Evolutionary conservation across 2,888 invertebrate genomes (phyloP).

Genomic region (Plutella xylostella): DNA sequence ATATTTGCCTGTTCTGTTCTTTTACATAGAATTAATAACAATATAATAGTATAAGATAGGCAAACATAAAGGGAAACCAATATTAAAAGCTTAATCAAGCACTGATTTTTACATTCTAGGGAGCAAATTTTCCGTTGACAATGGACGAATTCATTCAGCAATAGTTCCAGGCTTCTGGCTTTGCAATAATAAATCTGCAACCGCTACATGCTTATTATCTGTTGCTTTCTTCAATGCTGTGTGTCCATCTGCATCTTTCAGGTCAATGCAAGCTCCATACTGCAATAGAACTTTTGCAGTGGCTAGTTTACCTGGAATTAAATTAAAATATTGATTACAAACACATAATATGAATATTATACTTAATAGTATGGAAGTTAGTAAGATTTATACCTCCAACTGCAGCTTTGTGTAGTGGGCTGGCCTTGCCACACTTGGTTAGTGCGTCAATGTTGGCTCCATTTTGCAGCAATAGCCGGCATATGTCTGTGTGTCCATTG

Average conservation of each 20-base stretch:
- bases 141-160: no score
- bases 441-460: slow-evolving; percentile 80
- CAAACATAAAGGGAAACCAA: no score
- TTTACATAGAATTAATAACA: no score
- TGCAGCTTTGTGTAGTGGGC: slow-evolving; percentile 86
- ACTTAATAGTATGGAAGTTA: neutral
- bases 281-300: slow-evolving; percentile 76
- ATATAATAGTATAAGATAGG: no score
- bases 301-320: slow-evolving; percentile 65
- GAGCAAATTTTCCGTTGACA: no score
- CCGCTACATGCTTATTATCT: slow-evolving; percentile 58
- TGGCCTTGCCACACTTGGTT: slow-evolving; percentile 82
- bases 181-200: no score
- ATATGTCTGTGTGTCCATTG: slow-evolving; percentile 79
- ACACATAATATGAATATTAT: neutral
- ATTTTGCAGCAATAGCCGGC: slow-evolving; percentile 74
- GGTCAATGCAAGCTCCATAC: slow-evolving; percentile 71
- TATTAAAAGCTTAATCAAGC: no score
- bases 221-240: slow-evolving; percentile 84
- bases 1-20: no score
- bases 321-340: neutral
- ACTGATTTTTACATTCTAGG: no score
- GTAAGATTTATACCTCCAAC: slow-evolving; percentile 68
- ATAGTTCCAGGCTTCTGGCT: no score
- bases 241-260: slow-evolving; percentile 83